Conservation (phyloP, 2,113 vertebrate genomes). For the Gopherus flavomarginatus region DNA sequence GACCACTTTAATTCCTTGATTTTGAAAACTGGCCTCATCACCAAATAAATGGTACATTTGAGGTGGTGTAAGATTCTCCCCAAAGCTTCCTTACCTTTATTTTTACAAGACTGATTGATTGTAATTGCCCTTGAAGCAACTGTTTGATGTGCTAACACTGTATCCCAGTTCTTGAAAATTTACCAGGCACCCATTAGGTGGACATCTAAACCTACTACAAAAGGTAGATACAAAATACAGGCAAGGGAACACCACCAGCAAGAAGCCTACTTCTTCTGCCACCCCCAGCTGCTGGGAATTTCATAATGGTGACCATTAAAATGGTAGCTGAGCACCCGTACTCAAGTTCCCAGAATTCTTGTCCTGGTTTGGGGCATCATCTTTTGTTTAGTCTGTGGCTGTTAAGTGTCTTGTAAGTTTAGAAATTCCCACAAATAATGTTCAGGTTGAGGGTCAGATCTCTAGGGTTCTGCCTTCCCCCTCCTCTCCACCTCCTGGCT, state of each 20-base stretch:
- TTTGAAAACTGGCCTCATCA: background rate
- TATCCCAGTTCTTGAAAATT: background rate
- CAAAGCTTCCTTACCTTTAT: background rate
- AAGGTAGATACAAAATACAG: background rate
- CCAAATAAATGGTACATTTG: background rate
- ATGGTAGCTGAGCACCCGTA: background rate
- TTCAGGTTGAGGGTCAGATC: background rate
- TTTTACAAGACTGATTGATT: background rate
- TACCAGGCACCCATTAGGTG: background rate
- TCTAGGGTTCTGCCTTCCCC: background rate
- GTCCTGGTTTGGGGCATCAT: background rate
- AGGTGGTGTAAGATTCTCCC: background rate
- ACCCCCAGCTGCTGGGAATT: accelerated
- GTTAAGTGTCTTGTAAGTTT: background rate
- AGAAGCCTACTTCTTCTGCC: background rate
- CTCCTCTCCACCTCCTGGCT: background rate
- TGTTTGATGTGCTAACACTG: background rate
- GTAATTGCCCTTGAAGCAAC: background rate
- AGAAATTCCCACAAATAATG: background rate
- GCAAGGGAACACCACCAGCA: background rate
- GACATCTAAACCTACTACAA: background rate
- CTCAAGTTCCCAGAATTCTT: background rate
- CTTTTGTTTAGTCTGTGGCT: background rate
- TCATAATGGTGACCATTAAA: background rate
- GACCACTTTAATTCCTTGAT: background rate